phyloP scores from a whole-genome alignment of 2,113 vertebrate genomes.

The Turdus rufiventris region DNA sequence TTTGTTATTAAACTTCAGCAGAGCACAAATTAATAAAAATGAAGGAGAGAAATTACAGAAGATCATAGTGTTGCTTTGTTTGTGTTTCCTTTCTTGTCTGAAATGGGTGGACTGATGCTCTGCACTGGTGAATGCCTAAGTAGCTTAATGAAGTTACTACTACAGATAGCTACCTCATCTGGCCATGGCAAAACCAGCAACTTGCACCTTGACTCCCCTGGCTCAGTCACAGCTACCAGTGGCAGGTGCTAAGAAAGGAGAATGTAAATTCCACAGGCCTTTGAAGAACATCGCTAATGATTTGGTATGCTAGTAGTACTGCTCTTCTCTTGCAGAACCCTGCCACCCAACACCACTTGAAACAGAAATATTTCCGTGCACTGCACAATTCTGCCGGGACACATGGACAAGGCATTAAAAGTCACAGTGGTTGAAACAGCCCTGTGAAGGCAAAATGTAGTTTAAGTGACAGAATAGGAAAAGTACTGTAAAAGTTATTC shows the following conservation, averaged over 20 bases:
- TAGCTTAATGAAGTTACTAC: background rate
- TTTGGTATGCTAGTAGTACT: background rate
- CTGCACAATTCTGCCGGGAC: accelerated
- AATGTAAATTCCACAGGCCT: background rate
- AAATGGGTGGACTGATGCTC: background rate
- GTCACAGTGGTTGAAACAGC: background rate
- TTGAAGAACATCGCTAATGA: background rate
- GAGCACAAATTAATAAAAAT: background rate
- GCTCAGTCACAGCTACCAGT: background rate
- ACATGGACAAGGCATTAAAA: background rate
- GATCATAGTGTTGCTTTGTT: background rate
- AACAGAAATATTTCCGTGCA: background rate
- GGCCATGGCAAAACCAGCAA: background rate
- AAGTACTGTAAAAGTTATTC: background rate
- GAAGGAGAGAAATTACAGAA: background rate
- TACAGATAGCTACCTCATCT: background rate
- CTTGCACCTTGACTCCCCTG: background rate
- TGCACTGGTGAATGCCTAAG: background rate
- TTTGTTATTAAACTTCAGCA: background rate
- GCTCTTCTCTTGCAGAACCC: background rate
- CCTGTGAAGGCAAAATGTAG: background rate
- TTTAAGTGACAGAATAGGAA: background rate
- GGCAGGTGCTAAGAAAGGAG: background rate
- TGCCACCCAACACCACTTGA: background rate
- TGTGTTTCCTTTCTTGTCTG: background rate